Evolutionary conservation across 1,140 invertebrate species (phyloP), one percentile per base, ranked within the genome.

Genomic region (Euglossa dilemma): DNA sequence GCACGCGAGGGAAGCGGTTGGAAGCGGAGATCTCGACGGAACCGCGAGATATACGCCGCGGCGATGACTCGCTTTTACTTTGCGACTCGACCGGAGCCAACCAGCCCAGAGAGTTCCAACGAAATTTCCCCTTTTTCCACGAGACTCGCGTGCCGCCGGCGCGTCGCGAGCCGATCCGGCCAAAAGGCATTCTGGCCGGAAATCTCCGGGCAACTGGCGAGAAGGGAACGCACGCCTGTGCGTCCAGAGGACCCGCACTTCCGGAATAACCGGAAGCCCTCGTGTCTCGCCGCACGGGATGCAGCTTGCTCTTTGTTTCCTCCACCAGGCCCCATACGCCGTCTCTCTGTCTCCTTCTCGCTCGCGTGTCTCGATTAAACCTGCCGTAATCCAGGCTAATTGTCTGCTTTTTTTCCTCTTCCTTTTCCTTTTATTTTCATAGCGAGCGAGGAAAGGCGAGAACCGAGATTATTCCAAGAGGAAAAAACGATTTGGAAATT

Each of bases 101-200:
- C 52, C 18, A 6, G 12, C 18, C 8, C 2, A 47, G n/a, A n/a
- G n/a, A 28, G 43, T 28, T 36, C 43, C 72, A 0, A 18, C 28
- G 14, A 43, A 36, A 76, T 66, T 66, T 52, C 74, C 66, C 61
- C 47, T 28, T 72, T 70, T 79, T 72, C 23, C 78, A 3, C 45
- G 45, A 43, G 61, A n/a, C 56, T 64, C 47, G 70, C 70, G 36
- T 64, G 78, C 57, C 59, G 12, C 52, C 47, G 57, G 12, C 57
- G 20, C 18, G 36, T 4, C 69, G 9, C 45, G 61, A 59, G 28
- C 61, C 70, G 64, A 71, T 61, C 8, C 80, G 1, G 45, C 71
- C 50, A 36, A 84, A 79, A 86, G 67, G 70, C 69, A 77, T 79
- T 54, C 74, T 20, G 69, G 76, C 83, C 85, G 87, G 83, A 88